Percentiles rank a stretch among this genome's conserved stretches.
Evolutionary conservation across 2,113 vertebrate genomes (phyloP).

Genomic region (Butorides virescens): DNA sequence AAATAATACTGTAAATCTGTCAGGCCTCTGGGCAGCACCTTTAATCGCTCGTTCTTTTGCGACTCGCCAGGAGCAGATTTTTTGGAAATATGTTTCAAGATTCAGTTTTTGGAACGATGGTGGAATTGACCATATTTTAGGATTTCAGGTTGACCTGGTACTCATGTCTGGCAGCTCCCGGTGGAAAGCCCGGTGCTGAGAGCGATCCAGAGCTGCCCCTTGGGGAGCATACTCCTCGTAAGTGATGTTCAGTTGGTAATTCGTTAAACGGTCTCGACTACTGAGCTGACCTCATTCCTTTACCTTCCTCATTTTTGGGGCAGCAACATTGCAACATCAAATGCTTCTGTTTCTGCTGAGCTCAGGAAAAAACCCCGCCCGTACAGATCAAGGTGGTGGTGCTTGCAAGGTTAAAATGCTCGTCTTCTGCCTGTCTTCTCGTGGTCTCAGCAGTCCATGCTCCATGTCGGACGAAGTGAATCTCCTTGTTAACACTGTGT

Average conservation of each 20-base stretch:
- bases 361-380: not conserved
- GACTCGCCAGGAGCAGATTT: not conserved
- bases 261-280: not conserved
- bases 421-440: not conserved
- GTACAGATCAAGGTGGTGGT: not conserved
- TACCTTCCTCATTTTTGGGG: slow-evolving; percentile 18
- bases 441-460: not conserved
- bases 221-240: not conserved
- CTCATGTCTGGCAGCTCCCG: not conserved
- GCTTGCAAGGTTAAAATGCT: not conserved
- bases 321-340: slow-evolving; percentile 24
- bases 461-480: rapidly evolving
- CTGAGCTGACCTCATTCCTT: not conserved
- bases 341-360: slow-evolving; percentile 12
- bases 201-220: not conserved
- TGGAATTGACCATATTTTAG: not conserved
- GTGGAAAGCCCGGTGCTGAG: not conserved
- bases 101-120: not conserved
- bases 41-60: not conserved
- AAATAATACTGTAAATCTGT: not conserved
- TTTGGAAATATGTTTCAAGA: not conserved
- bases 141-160: not conserved
- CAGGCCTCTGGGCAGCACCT: not conserved
- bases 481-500: not conserved
- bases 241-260: not conserved